A percentile compares a stretch with the other conserved stretches of the same genome.
Conservation (phyloP, 2,888 invertebrate genomes). For the Ichneumon xanthorius region DNA sequence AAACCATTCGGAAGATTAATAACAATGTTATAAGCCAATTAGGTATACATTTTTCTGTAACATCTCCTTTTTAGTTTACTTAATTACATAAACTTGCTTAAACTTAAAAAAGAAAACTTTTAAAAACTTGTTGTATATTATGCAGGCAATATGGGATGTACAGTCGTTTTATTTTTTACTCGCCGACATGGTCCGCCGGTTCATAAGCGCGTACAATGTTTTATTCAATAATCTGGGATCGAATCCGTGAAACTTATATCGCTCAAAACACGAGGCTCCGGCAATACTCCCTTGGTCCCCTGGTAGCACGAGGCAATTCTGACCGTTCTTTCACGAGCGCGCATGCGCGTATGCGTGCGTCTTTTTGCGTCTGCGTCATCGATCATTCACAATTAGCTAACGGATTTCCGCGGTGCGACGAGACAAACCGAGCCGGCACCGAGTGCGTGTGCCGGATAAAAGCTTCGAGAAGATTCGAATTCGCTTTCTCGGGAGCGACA, state of each 20-base stretch:
- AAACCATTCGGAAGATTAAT: too few relatives aligned
- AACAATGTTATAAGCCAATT: too few relatives aligned
- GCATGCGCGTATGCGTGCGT: neutral
- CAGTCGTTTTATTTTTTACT: neutral
- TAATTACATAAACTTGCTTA: too few relatives aligned
- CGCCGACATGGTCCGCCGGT: neutral
- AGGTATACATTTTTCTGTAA: too few relatives aligned
- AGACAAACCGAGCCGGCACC: neutral
- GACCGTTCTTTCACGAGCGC: neutral
- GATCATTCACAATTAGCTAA: constrained; percentile 39
- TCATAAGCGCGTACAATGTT: constrained; percentile 36
- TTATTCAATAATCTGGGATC: constrained; percentile 50
- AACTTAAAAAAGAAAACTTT: too few relatives aligned
- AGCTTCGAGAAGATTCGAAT: constrained; percentile 62
- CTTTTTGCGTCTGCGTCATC: constrained; percentile 19
- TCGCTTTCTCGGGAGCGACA: constrained; percentile 53
- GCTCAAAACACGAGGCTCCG: constrained; percentile 20
- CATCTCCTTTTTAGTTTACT: too few relatives aligned
- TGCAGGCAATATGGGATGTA: neutral
- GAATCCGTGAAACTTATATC: constrained; percentile 54
- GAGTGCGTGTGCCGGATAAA: neutral
- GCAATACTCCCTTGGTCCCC: neutral
- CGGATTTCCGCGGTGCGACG: constrained; percentile 23
- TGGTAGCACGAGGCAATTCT: constrained; percentile 13
- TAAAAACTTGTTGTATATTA: neutral